Evolutionary conservation across 2,797 vertebrate genomes (phyloP).

Genomic region (Melanotaenia pygmaea): DNA sequence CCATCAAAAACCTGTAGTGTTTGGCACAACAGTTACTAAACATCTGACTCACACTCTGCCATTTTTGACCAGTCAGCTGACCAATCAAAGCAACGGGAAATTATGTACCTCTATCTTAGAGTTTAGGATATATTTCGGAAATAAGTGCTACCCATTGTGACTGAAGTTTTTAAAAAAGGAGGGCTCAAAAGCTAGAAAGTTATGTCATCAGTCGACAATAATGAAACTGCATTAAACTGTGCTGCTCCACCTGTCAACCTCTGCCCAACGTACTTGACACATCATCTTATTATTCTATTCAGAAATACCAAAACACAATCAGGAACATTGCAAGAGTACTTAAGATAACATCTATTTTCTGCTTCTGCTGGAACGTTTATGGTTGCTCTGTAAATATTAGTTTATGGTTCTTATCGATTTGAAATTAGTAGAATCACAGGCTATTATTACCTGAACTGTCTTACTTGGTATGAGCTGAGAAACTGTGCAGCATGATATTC

Average conservation of each 20-base stretch:
- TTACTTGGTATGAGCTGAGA: not conserved
- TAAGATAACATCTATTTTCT: not conserved
- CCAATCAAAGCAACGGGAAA: not conserved
- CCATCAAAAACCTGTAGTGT: not conserved
- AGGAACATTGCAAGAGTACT: not conserved
- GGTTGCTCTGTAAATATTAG: not conserved
- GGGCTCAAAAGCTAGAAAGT: not conserved
- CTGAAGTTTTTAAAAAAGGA: not conserved
- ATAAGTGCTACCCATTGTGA: too few species aligned
- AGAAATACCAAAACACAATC: not conserved
- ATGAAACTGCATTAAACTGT: not conserved
- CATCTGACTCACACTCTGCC: conserved; percentile 4
- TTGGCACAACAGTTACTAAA: not conserved
- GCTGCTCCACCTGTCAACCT: not conserved
- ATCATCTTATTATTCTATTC: not conserved
- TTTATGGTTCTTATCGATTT: too few species aligned
- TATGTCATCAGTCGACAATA: not conserved
- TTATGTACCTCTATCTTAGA: not conserved
- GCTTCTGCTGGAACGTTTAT: too few species aligned
- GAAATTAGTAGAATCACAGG: too few species aligned
- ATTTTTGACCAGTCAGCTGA: not conserved
- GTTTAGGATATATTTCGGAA: too few species aligned
- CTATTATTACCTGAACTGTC: not conserved
- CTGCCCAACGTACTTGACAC: not conserved
- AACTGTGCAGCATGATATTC: not conserved